phyloP scores from a whole-genome alignment of 2,113 vertebrate species.

The Alces alces region DNA sequence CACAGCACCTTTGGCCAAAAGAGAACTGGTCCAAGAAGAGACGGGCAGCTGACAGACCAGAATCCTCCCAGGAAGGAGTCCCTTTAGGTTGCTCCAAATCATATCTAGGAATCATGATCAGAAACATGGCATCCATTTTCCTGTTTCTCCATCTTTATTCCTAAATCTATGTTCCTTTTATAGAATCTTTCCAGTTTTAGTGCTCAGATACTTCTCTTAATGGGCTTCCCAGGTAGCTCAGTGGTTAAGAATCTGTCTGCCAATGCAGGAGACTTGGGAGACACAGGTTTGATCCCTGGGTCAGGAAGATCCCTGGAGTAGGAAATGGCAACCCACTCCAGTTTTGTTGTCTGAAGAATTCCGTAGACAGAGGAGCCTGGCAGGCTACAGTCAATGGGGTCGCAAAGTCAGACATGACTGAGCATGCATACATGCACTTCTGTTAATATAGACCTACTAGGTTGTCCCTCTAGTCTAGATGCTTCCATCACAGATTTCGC shows the following conservation, averaged over 20 bases:
- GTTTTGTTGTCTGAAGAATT: background rate
- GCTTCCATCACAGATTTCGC: background rate
- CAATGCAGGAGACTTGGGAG: background rate
- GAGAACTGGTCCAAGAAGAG: background rate
- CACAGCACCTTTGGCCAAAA: background rate
- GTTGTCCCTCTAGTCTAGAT: background rate
- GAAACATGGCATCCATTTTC: background rate
- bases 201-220: background rate
- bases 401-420: background rate
- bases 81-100: background rate
- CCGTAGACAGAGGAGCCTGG: background rate
- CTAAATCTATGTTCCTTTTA: background rate
- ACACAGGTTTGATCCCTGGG: background rate
- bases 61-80: background rate
- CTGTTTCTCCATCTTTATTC: background rate
- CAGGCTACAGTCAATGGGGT: background rate
- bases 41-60: background rate
- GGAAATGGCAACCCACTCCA: background rate
- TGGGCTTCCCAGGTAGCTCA: background rate
- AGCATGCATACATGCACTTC: background rate
- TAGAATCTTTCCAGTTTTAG: background rate
- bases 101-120: background rate
- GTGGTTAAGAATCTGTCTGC: background rate
- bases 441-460: background rate
- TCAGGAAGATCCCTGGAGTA: background rate